phyloP scores from a whole-genome alignment of 2,888 invertebrate genomes.

The Drosophila lacicola region DNA sequence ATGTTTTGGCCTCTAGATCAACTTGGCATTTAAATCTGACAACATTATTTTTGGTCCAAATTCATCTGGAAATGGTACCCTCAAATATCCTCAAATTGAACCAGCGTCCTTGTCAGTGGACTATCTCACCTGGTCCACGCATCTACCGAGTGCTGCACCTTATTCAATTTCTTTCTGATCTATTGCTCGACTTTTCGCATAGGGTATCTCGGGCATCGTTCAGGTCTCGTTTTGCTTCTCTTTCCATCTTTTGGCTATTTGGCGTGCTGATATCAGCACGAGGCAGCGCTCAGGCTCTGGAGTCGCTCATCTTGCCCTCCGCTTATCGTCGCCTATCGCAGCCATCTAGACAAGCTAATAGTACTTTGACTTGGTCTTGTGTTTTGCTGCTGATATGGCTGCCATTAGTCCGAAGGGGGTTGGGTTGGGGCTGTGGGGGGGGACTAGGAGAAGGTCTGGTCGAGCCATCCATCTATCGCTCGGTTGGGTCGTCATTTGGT shows the following conservation, averaged over 20 bases:
- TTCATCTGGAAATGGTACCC: no score
- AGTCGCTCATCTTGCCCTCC: constrained; percentile 37
- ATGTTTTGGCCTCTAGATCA: no score
- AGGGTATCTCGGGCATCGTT: constrained; percentile 27
- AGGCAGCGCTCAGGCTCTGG: constrained; percentile 12
- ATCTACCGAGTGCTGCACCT: not conserved
- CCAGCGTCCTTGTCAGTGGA: no score
- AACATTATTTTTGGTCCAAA: no score
- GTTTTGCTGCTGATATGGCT: constrained; percentile 44
- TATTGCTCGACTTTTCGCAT: no score
- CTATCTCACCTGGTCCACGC: not conserved
- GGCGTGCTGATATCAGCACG: constrained; percentile 59
- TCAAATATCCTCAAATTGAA: no score
- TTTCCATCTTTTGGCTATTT: constrained; percentile 10
- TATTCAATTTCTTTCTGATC: not conserved
- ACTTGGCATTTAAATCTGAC: no score
- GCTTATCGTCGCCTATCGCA: constrained; percentile 58
- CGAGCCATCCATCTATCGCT: constrained; percentile 53
- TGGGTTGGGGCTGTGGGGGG: not conserved
- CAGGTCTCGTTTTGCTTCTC: not conserved
- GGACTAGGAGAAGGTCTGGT: constrained; percentile 5
- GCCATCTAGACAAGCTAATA: constrained; percentile 61
- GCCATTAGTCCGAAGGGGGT: constrained; percentile 30
- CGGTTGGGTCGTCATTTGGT: constrained; percentile 57
- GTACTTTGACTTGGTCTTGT: constrained; percentile 42